Evolutionary conservation across 2,888 invertebrate species (phyloP), one percentile per base, ranked within the genome.

Genomic region (Tipula lateralis): DNA sequence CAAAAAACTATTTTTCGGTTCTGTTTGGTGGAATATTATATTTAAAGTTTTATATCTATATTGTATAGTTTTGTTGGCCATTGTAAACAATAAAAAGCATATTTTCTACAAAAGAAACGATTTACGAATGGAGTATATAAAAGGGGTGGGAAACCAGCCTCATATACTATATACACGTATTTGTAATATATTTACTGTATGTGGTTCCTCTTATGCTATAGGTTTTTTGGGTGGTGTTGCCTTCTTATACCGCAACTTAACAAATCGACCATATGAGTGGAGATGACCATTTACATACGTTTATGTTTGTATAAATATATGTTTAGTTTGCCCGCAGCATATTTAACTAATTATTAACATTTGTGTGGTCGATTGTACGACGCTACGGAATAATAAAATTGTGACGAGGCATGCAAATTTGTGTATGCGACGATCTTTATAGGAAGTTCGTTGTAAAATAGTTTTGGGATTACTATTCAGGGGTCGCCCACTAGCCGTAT

Each of bases 81-180:
- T 66, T 66, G 66, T 66, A 66, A 66, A 66, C 66, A 24, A 66
- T 66, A 66, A 66, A 66, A 66, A 66, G 66, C 66, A 66, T 66
- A 66, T 66, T 66, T 66, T 66, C 66, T 24, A 66, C 66, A 66
- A 66, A 66, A 66, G 66, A 66, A 66, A 66, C 66, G 24, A 66
- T 66, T 66, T 66, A 66, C 9, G 9, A 19, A 66, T 9, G 24
- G 66, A 9, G 3, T 66, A 44, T 66, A 66, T 24, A 24, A 2
- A 24, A 24, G 24, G 66, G 24, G 44, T 6, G 16, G n/a, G 44
- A 13, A 50, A 16, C 7, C 9, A 24, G 12, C 66, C 44, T 39
- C 9, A 24, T n/a, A 44, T n/a, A 66, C 66, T n/a, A n/a, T n/a
- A 66, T n/a, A 24, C 66, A 66, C 66, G 66, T 66, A 24, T 7